These are phyloP conservation scores for Cynodonichthys magdalenae DNA, from an alignment of 2,797 vertebrate species.

Conservation along the genomic window DNA sequence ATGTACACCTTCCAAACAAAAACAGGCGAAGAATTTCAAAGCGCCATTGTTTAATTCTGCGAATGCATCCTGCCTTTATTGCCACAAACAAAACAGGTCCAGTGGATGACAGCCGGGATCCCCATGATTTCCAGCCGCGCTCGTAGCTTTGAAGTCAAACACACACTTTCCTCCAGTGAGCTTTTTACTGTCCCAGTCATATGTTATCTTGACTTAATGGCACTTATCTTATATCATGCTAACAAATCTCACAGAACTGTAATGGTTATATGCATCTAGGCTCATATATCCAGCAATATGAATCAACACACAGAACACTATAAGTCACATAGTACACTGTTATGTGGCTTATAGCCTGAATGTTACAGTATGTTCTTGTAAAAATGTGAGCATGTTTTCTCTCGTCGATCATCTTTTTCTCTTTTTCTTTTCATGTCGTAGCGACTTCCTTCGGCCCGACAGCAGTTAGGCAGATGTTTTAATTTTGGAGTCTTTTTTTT, in stretches of 20 bases:
- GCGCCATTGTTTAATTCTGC: slow-evolving; percentile 62
- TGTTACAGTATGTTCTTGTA: too few relatives aligned
- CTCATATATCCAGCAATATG: background rate
- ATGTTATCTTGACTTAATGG: slow-evolving; percentile 56
- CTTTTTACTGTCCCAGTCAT: slow-evolving; percentile 32
- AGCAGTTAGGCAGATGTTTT: background rate
- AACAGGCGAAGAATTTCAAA: slow-evolving; percentile 52
- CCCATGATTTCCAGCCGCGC: slow-evolving; percentile 31
- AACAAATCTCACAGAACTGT: slow-evolving; percentile 35
- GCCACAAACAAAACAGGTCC: slow-evolving; percentile 34
- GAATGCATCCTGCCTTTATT: slow-evolving; percentile 44
- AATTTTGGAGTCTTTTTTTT: background rate
- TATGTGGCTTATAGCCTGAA: too few relatives aligned
- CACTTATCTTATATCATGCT: slow-evolving; percentile 61
- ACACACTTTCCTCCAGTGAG: slow-evolving; percentile 29
- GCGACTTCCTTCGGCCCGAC: background rate
- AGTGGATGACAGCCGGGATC: slow-evolving; percentile 33
- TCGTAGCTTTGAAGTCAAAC: slow-evolving; percentile 52
- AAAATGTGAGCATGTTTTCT: background rate
- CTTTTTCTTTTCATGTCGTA: background rate
- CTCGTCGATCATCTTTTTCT: background rate
- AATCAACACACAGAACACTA: too few relatives aligned
- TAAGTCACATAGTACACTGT: too few relatives aligned
- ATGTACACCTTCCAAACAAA: slow-evolving; percentile 56
- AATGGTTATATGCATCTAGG: slow-evolving; percentile 47